Evolutionary conservation across 2,113 vertebrate species (phyloP), one percentile per base, ranked within the genome.

Genomic region (Deroptyus accipitrinus): DNA sequence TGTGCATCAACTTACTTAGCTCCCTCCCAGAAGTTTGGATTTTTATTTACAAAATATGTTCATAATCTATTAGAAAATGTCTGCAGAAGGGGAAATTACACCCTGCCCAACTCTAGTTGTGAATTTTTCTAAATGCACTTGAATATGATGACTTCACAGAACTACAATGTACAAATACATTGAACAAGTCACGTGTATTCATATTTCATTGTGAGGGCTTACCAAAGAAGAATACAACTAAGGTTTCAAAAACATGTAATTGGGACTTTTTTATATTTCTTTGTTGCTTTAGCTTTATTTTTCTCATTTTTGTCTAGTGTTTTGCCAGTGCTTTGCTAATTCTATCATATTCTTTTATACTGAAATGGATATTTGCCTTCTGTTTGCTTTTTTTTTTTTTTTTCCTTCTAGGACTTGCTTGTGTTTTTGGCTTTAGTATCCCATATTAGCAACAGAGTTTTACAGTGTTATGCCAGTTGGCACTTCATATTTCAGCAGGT

Each of bases 341-440:
- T 91, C 86, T 12, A 86, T 92, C 33, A 33, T 70, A 46, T 86
- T 97, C 66, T 96, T 94, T 97, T 94, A 95, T 95, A 96, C 77
- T 97, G 91, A 97, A 97, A 95, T 92, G 59, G n/a, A 85, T 90
- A 76, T 94, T 96, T 97, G 83, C 94, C 92, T 96, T 95, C 90
- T 95, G 82, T 78, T 95, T 96, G 35, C 46, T 6, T 33, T 20
- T 55, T 20, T 55, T 31, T 42, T 42, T 69, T 63, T 90, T 94
- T 92, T 94, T 73, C 24, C 63, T 95, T 85, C 24, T 90, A 94
- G 70, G 73, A 92, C 75, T 94, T 86, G 83, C 79, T 91, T 72
- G 67, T 88, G 67, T 19, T 96, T 97, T 97, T 97, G 94, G 92
- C 94, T 97, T 96, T 96, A 86, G 78, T 95, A 85, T 70, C 84